These are phyloP conservation scores for Heterodera carotae DNA, from an alignment of 1,140 invertebrate genomes.

Conservation along the genomic window DNA sequence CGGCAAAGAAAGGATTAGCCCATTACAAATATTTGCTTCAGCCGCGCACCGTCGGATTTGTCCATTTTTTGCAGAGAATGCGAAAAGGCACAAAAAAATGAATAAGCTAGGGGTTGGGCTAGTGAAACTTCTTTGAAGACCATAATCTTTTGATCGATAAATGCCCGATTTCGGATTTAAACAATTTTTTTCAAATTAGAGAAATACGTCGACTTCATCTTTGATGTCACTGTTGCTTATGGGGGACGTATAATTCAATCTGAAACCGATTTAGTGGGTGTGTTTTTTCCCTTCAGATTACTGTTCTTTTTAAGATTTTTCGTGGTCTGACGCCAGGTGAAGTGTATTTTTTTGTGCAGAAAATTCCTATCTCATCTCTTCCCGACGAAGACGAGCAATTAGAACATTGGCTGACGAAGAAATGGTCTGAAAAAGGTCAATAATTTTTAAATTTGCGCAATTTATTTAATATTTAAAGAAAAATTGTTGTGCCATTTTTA, in stretches of 20 bases:
- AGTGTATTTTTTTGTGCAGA: slow-evolving; percentile 77
- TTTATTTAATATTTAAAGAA: not conserved
- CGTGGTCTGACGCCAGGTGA: slow-evolving; percentile 74
- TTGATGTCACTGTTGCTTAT: slow-evolving; percentile 80
- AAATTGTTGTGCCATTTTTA: slow-evolving; percentile 16
- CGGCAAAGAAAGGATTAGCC: slow-evolving; percentile 73
- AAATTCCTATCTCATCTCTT: slow-evolving; percentile 69
- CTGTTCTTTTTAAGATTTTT: slow-evolving; percentile 30
- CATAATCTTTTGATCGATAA: too few species aligned
- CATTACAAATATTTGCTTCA: slow-evolving; percentile 78
- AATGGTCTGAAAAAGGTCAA: slow-evolving; percentile 77
- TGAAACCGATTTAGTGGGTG: slow-evolving; percentile 72
- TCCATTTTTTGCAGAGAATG: slow-evolving; percentile 74
- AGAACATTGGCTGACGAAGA: slow-evolving; percentile 73
- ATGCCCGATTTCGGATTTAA: not conserved
- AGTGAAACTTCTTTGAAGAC: too few species aligned
- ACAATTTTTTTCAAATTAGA: slow-evolving; percentile 60
- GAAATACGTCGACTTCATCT: slow-evolving; percentile 75
- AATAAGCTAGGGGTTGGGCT: too few species aligned
- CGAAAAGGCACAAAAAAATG: slow-evolving; percentile 69
- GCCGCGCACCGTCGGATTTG: slow-evolving; percentile 82
- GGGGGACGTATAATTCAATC: slow-evolving; percentile 74
- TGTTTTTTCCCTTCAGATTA: slow-evolving; percentile 17
- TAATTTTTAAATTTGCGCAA: slow-evolving; percentile 70
- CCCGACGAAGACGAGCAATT: slow-evolving; percentile 68